Evolutionary conservation across 2,888 invertebrate genomes (phyloP).

Genomic region (Drosophila putrida): DNA sequence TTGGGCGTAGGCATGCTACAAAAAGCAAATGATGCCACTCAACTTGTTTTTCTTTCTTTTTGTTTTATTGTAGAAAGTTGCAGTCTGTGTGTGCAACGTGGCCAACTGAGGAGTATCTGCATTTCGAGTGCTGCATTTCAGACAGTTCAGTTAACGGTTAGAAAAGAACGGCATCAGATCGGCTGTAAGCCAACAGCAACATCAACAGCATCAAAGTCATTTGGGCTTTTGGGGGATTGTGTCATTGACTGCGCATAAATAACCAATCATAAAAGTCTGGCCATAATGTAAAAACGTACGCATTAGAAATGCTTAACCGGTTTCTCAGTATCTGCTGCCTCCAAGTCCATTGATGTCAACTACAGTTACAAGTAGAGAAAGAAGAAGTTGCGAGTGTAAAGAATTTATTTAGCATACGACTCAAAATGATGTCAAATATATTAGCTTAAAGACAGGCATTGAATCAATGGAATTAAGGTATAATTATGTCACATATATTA

Average conservation of each 20-base stretch:
- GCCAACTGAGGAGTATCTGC: slow-evolving; percentile 44
- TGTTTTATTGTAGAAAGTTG: slow-evolving; percentile 68
- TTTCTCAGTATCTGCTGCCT: slow-evolving; percentile 37
- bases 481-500: neutral
- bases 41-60: slow-evolving; percentile 46
- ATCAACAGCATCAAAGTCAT: slow-evolving; percentile 31
- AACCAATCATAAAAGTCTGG: slow-evolving; percentile 50
- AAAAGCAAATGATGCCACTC: slow-evolving; percentile 66
- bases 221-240: slow-evolving; percentile 57
- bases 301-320: slow-evolving; percentile 64
- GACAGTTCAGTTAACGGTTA: slow-evolving; percentile 63
- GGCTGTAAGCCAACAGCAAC: neutral
- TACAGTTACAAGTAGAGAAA: slow-evolving; percentile 63
- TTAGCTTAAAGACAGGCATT: neutral
- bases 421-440: slow-evolving; percentile 47
- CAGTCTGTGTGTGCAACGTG: slow-evolving; percentile 43
- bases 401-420: slow-evolving; percentile 27
- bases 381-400: slow-evolving; percentile 20
- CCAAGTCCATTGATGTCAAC: slow-evolving; percentile 56
- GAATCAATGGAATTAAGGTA: slow-evolving; percentile 17
- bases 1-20: slow-evolving; percentile 56
- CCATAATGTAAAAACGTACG: slow-evolving; percentile 21
- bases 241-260: slow-evolving; percentile 65
- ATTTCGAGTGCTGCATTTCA: slow-evolving; percentile 39
- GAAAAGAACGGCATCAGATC: slow-evolving; percentile 68